Base-by-base conservation (phyloP, 2,113 vertebrate genomes). In the Channa maculata region DNA sequence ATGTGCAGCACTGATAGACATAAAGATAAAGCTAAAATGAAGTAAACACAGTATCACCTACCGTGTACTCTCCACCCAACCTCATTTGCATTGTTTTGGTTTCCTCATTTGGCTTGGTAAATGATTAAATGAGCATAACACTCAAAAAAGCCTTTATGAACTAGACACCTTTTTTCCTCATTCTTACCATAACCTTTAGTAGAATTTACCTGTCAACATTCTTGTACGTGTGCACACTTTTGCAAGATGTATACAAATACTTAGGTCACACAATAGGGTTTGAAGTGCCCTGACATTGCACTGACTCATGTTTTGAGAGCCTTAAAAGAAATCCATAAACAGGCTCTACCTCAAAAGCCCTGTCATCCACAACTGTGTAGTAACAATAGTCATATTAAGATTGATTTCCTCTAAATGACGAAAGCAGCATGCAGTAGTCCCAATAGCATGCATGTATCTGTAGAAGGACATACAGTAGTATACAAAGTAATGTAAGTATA, bases 41-140 rank as follows among this genome's bases (percentile, higher is more conserved):
- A 24, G 24, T 24, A 24, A 24, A 24, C 24, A 24, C 24, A 24
- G 24, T 24, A 24, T 24, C 24, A 24, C 24, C 24, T 24, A 68
- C 13, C 39, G 49, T 13, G 4, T 46, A 11, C 38, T 41, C 33
- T 69, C 52, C 51, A 36, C 39, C 5, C 4, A 50, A 6, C 2
- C 1, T 3, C 2, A 66, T 55, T n/a, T 24, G 3, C 5, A 64
- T 13, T 62, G 15, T 64, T 53, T 36, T 49, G 2, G n/a, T 46
- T 73, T 70, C 64, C 66, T 77, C 15, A 24, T 24, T 24, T 24
- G 24, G 24, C 24, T 46, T 74, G 67, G 37, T 65, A 34, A 63
- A n/a, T 52, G 8, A 69, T 38, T 43, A 51, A 10, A n/a, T 46
- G 3, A 43, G 4, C 7, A 1, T 2, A 8, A 5, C 3, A 54